Base-by-base conservation (phyloP, 2,888 invertebrate species). In the Cantharis rufa region DNA sequence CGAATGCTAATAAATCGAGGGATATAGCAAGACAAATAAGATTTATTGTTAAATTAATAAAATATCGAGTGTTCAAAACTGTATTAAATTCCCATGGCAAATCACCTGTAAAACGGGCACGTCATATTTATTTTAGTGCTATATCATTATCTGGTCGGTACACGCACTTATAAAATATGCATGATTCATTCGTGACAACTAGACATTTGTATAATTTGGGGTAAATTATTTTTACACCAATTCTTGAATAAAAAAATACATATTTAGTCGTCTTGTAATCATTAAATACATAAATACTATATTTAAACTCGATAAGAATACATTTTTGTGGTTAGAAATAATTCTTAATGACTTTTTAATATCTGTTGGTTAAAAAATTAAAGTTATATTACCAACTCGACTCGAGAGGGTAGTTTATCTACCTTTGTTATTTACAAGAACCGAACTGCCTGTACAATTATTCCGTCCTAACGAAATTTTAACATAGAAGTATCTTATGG, bases 101-200 rank as follows among this genome's bases (percentile, higher is more conserved):
- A 85, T 85, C 85, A 85, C 84, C 84, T 83, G 84, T 81, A 81
- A 84, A 84, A 82, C 83, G 83, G 81, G 82, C 83, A 82, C 83
- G 81, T 83, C 84, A 83, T 84, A 84, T 85, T 85, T 85, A 84
- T 84, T 84, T 85, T 83, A 83, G 82, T 80, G 83, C 83, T 82
- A 80, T 84, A 84, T 84, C 83, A 85, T 85, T 85, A 85, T 83
- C 84, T 82, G 78, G 74, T 79, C 82, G 76, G 80, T 81, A 82
- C 84, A 83, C 82, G 83, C 82, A 80, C 82, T 82, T 81, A 84
- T 84, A 82, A 84, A 85, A 84, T 85, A 85, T 85, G 80, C 80
- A 84, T 83, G 81, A 74, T 62, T 74, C 74, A 69, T 81, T 80
- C 81, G 81, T 81, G 81, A 81, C 81, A 80, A 80, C 78, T 75